Evolutionary conservation across 2,888 invertebrate species (phyloP).

Genomic region (Heteromyza rotundicornis): DNA sequence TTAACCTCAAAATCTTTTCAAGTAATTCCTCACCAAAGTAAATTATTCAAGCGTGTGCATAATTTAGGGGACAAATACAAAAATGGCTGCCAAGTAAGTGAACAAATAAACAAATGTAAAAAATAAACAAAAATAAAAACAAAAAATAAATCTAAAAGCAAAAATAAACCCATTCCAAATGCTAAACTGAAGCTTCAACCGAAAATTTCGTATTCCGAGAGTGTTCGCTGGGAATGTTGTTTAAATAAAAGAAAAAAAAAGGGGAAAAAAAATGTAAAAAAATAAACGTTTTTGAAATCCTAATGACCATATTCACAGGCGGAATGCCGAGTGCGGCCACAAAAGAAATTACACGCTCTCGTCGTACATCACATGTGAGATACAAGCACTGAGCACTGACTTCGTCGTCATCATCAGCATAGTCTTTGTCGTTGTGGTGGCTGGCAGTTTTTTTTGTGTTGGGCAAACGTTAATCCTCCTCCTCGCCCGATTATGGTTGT

Average conservation of each 20-base stretch:
- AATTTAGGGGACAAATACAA: constrained; percentile 1
- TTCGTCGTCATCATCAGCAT: too few species aligned
- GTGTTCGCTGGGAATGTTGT: constrained; percentile 4
- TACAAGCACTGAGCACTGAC: neutral
- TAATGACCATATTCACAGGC: constrained; percentile 1
- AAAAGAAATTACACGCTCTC: constrained; percentile 5
- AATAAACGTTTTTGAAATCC: constrained; percentile 3
- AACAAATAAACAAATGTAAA: neutral
- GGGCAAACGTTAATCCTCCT: neutral
- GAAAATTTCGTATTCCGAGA: constrained; percentile 4
- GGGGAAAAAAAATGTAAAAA: neutral
- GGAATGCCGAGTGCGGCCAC: neutral
- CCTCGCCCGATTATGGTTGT: neutral
- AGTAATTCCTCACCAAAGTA: neutral
- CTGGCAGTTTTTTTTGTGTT: neutral
- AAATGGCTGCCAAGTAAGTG: neutral
- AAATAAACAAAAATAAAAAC: neutral
- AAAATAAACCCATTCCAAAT: neutral
- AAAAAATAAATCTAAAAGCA: neutral
- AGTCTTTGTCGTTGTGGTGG: neutral
- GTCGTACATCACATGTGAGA: neutral
- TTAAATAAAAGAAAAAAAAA: neutral
- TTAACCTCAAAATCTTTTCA: too few species aligned
- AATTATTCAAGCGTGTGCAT: constrained; percentile 6
- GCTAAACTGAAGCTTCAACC: neutral